Conservation (phyloP, 2,888 invertebrate species). For the Rhogogaster chlorosoma region DNA sequence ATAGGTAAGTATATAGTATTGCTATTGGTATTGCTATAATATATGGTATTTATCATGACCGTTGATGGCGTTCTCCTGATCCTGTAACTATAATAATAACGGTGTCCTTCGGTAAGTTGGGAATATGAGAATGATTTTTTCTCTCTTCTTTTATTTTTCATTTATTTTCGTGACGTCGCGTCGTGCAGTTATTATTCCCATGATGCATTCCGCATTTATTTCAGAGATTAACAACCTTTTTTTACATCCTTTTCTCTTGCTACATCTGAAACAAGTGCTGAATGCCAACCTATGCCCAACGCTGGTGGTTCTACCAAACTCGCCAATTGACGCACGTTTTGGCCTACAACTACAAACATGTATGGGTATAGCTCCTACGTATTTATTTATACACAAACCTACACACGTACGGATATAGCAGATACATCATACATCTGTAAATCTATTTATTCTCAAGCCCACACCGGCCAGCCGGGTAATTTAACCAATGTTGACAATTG, state of each 20-base stretch:
- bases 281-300: constrained; percentile 10
- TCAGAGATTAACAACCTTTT: constrained; percentile 22
- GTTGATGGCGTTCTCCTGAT: neutral
- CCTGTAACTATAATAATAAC: constrained; percentile 12
- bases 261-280: neutral
- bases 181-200: constrained; percentile 23
- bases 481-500: constrained; percentile 29
- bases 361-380: neutral
- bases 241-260: constrained; percentile 10
- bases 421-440: neutral
- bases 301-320: neutral
- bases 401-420: neutral
- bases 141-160: neutral
- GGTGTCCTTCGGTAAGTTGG: neutral
- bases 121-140: neutral
- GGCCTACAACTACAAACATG: constrained; percentile 33
- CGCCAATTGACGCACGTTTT: constrained; percentile 38
- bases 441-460: neutral
- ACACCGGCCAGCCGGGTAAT: neutral
- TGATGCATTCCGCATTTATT: constrained; percentile 4
- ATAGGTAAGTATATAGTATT: neutral
- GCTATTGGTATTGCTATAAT: neutral
- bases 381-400: neutral
- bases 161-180: neutral
- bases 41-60: neutral